A percentile compares a stretch with the other conserved stretches of the same genome.
These are phyloP conservation scores for Calyptommatus sinebrachiatus DNA, from an alignment of 2,113 vertebrate species.

Conservation along the genomic window DNA sequence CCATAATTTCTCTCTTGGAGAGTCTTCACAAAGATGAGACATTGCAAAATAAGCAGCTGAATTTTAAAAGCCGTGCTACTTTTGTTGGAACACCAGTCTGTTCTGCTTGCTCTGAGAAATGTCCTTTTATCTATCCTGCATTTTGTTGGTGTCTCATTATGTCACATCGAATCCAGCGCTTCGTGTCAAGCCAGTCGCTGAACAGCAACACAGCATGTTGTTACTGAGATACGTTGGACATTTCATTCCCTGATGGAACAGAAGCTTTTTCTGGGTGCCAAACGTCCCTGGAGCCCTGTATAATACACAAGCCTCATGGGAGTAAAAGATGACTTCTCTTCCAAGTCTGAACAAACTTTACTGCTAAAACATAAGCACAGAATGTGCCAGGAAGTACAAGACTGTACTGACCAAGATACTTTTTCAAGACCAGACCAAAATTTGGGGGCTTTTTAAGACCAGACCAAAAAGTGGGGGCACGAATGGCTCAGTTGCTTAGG, in stretches of 20 bases:
- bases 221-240: accelerated
- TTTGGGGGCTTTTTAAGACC: too few relatives aligned
- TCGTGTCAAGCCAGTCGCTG: slow-evolving; percentile 50
- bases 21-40: slow-evolving; percentile 30
- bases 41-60: slow-evolving; percentile 27
- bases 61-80: slow-evolving; percentile 32
- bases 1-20: slow-evolving; percentile 26
- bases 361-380: background rate
- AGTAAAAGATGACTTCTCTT: slow-evolving; percentile 16
- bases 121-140: slow-evolving; percentile 54
- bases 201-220: slow-evolving; percentile 2
- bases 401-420: background rate
- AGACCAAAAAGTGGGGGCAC: too few relatives aligned
- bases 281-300: background rate
- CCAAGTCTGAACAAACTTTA: background rate
- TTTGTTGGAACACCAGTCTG: slow-evolving; percentile 31
- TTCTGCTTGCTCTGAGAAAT: slow-evolving; percentile 56
- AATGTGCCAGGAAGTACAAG: background rate
- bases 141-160: slow-evolving; percentile 49
- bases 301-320: background rate
- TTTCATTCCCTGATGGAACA: background rate
- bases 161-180: slow-evolving; percentile 59
- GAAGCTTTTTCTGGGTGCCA: background rate
- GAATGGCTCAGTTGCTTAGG: too few relatives aligned
- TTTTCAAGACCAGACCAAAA: too few relatives aligned